phyloP scores from a whole-genome alignment of 1,140 invertebrate genomes.

The Leptestheria dahalacensis region DNA sequence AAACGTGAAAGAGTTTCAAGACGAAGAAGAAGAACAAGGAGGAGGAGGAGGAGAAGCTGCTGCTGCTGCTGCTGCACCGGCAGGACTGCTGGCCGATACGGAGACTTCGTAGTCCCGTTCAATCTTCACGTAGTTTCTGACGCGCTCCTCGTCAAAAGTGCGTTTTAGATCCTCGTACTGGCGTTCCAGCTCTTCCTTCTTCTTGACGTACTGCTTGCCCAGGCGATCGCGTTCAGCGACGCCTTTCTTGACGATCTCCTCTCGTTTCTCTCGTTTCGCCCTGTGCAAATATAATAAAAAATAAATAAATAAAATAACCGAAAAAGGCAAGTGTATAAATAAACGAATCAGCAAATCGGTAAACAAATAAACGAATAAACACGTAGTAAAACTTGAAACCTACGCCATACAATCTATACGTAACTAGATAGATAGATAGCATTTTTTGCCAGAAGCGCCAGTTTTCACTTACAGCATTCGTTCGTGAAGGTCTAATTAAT shows the following conservation, averaged over 20 bases:
- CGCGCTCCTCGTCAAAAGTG: constrained; percentile 47
- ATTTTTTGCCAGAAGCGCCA: too few relatives aligned
- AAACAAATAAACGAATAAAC: too few relatives aligned
- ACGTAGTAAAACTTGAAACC: too few relatives aligned
- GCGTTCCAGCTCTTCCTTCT: constrained; percentile 53
- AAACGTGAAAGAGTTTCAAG: neutral
- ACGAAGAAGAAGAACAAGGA: neutral
- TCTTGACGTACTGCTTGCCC: constrained; percentile 53
- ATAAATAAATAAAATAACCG: neutral
- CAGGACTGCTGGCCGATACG: neutral
- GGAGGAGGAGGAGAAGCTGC: too few relatives aligned
- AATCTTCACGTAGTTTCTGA: neutral
- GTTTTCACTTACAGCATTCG: too few relatives aligned
- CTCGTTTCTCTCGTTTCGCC: constrained; percentile 56
- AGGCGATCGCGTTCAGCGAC: constrained; percentile 62
- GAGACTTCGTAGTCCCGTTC: neutral
- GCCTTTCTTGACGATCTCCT: constrained; percentile 60
- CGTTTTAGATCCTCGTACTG: constrained; percentile 58
- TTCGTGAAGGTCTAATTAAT: too few relatives aligned
- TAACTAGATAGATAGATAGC: too few relatives aligned
- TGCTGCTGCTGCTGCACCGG: too few relatives aligned
- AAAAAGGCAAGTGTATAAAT: too few relatives aligned
- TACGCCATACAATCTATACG: too few relatives aligned
- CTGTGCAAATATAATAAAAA: constrained; percentile 21
- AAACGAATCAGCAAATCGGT: too few relatives aligned